These are phyloP conservation scores for Ageneiosus marmoratus DNA, from an alignment of 2,113 vertebrate species.

Conservation along the genomic window DNA sequence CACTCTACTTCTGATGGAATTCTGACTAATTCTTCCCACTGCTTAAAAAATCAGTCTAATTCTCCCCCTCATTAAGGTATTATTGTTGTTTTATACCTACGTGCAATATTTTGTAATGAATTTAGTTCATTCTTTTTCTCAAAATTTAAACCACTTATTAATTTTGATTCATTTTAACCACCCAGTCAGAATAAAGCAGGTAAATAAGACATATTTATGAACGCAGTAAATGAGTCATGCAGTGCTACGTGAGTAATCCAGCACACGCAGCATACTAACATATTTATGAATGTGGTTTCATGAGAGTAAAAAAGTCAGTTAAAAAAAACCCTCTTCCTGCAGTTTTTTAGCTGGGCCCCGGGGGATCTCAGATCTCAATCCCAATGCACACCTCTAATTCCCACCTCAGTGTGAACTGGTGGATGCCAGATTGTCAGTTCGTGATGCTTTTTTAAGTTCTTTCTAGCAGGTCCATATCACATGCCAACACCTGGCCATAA, in stretches of 20 bases:
- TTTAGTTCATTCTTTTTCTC: no score
- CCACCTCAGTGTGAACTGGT: not conserved
- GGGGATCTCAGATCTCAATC: not conserved
- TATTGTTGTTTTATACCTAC: no score
- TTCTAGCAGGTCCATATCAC: not conserved
- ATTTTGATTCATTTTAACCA: not conserved
- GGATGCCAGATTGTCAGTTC: not conserved
- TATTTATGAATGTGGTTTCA: not conserved
- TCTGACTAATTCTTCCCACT: no score
- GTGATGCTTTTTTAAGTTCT: not conserved
- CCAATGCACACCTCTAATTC: constrained; percentile 4
- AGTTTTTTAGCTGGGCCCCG: not conserved
- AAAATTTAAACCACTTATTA: not conserved
- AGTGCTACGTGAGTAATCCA: not conserved
- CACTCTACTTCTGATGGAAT: no score
- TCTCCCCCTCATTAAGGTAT: no score
- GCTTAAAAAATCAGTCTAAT: no score
- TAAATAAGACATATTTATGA: not conserved
- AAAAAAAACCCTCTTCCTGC: not conserved
- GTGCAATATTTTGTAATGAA: no score
- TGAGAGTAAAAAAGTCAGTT: not conserved
- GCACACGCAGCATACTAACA: no score
- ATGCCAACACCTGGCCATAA: not conserved
- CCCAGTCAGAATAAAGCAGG: not conserved
- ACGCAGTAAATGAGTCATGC: not conserved